These are phyloP conservation scores for Xiphophorus couchianus DNA, from an alignment of 2,113 vertebrate species.

Conservation along the genomic window DNA sequence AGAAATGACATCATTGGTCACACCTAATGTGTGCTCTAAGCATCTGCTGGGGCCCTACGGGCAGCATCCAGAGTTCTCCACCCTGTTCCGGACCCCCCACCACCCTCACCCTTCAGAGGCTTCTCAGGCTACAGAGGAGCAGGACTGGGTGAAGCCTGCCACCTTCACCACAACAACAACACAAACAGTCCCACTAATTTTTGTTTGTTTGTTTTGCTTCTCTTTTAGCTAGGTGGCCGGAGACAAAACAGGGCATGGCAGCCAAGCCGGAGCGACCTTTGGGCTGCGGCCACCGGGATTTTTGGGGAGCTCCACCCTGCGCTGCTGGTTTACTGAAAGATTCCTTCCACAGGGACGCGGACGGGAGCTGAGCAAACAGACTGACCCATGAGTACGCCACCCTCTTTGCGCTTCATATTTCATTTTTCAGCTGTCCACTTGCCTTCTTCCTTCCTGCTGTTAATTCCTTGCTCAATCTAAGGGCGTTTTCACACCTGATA, in stretches of 20 bases:
- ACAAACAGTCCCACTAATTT: constrained; percentile 47
- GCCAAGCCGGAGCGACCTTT: constrained; percentile 54
- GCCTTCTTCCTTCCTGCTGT: constrained; percentile 7
- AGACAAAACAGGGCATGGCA: constrained; percentile 61
- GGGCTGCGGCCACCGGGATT: constrained; percentile 46
- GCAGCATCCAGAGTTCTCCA: constrained; percentile 80
- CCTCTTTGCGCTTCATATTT: constrained; percentile 6
- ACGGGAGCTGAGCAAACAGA: constrained; percentile 23
- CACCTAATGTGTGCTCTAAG: constrained; percentile 79
- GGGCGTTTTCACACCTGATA: too few relatives aligned
- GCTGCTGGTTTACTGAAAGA: constrained; percentile 40
- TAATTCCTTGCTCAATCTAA: constrained; percentile 29
- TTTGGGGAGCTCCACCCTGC: constrained; percentile 58
- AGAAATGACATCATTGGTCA: constrained; percentile 76
- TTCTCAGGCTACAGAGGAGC: constrained; percentile 58
- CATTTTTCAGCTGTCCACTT: constrained; percentile 1
- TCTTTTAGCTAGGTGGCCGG: constrained; percentile 26
- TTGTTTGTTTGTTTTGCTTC: not conserved
- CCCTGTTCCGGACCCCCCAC: constrained; percentile 59
- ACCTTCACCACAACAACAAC: constrained; percentile 59
- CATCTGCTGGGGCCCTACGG: constrained; percentile 70
- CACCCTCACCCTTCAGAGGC: constrained; percentile 14
- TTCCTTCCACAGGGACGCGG: constrained; percentile 42
- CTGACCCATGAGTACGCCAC: constrained; percentile 28
- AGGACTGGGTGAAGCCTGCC: constrained; percentile 62